phyloP scores from a whole-genome alignment of 2,113 vertebrate genomes.

The Nyctereutes procyonoides region DNA sequence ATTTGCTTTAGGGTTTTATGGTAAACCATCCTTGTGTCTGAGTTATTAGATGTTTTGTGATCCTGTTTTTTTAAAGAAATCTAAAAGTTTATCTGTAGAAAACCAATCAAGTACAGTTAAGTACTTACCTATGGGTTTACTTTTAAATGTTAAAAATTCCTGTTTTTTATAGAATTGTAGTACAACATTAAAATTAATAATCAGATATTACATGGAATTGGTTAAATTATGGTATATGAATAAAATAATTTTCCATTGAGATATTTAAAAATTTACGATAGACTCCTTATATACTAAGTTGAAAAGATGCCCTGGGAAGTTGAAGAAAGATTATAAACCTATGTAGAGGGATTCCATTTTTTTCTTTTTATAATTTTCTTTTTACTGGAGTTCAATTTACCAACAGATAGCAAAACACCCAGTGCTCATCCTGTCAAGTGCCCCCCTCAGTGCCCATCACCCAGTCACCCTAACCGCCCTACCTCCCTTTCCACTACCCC shows the following conservation, averaged over 20 bases:
- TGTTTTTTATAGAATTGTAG: not conserved
- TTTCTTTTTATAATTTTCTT: too few species aligned
- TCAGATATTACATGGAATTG: not conserved
- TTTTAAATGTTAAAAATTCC: slow-evolving; percentile 20
- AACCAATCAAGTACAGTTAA: not conserved
- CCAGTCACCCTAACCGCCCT: too few species aligned
- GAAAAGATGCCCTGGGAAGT: not conserved
- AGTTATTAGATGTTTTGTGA: not conserved
- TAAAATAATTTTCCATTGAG: not conserved
- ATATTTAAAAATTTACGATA: not conserved
- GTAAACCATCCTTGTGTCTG: not conserved
- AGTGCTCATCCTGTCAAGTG: too few species aligned
- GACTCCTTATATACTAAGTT: not conserved
- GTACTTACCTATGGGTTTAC: slow-evolving; percentile 38
- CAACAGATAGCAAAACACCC: too few species aligned
- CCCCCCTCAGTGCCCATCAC: too few species aligned
- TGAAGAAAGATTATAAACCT: slow-evolving; percentile 10
- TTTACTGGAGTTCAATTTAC: too few species aligned
- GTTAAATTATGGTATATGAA: not conserved
- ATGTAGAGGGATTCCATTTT: not conserved
- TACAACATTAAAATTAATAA: slow-evolving; percentile 26
- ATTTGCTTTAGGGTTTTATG: not conserved
- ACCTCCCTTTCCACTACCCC: too few species aligned
- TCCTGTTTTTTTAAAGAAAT: slow-evolving; percentile 12
- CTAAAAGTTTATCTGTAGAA: slow-evolving; percentile 51